Evolutionary conservation across 2,113 vertebrate genomes (phyloP).

Genomic region (Catagonus wagneri): DNA sequence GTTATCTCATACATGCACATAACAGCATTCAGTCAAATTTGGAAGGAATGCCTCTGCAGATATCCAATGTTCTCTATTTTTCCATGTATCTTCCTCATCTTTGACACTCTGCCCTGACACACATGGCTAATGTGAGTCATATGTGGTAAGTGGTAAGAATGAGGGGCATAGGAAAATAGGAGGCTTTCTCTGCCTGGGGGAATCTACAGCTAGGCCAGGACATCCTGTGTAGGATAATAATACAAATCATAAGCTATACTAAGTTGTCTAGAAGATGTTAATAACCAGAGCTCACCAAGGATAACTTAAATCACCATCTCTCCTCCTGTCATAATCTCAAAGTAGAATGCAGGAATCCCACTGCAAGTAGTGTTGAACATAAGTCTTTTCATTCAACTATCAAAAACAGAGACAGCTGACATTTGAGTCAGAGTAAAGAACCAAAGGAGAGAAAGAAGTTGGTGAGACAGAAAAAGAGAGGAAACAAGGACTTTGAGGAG

Average conservation of each 20-base stretch:
- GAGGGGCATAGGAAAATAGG: background rate
- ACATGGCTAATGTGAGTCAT: background rate
- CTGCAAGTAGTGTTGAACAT: too few species aligned
- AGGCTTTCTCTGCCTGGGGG: background rate
- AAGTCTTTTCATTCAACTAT: background rate
- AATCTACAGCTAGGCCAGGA: background rate
- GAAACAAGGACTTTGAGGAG: too few species aligned
- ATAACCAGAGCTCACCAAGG: background rate
- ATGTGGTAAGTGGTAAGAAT: background rate
- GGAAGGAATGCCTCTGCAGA: background rate
- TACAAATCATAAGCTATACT: background rate
- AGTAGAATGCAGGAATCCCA: background rate
- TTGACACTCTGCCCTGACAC: background rate
- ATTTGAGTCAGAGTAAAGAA: too few species aligned
- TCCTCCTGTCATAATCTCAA: background rate
- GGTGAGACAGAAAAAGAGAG: too few species aligned
- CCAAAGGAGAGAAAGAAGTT: too few species aligned
- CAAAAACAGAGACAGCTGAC: background rate
- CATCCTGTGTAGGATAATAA: background rate
- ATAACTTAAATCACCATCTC: background rate
- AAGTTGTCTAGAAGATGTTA: background rate
- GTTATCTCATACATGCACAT: background rate
- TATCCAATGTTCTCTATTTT: background rate
- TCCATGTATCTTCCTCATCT: background rate
- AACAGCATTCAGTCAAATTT: background rate